Percentiles rank a stretch among this genome's conserved stretches.
Conservation (phyloP, 2,888 invertebrate genomes). For the Creontiades dilutus region DNA sequence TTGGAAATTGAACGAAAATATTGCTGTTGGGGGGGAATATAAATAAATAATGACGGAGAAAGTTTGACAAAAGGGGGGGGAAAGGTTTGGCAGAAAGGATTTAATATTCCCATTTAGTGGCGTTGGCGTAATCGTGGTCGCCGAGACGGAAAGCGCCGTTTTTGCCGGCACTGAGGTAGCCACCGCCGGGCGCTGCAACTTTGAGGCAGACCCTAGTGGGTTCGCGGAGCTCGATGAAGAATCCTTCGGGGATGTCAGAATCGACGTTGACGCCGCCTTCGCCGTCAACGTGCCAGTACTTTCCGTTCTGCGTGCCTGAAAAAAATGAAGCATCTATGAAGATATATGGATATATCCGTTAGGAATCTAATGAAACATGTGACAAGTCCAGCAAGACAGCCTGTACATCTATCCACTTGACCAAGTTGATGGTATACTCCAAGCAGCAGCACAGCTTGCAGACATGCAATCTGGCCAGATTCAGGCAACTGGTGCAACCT, state of each 20-base stretch:
- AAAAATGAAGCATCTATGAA: too few species aligned
- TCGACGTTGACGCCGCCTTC: conserved; percentile 92
- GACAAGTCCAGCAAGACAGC: too few species aligned
- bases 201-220: conserved; percentile 95
- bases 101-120: conserved; percentile 97
- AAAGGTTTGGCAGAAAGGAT: too few species aligned
- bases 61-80: background rate
- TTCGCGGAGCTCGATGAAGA: conserved; percentile 94
- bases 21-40: background rate
- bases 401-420: too few species aligned
- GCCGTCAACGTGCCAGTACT: conserved; percentile 95
- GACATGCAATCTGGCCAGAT: too few species aligned
- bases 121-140: conserved; percentile 86
- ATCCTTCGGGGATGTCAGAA: conserved; percentile 89
- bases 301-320: conserved; percentile 90
- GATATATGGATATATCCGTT: too few species aligned
- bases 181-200: conserved; percentile 81
- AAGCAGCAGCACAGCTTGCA: too few species aligned
- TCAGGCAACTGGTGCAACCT: too few species aligned
- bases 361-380: too few species aligned
- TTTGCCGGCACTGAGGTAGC: conserved; percentile 93
- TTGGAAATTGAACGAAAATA: background rate
- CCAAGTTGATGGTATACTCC: too few species aligned
- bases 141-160: conserved; percentile 94
- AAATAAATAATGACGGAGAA: conserved; percentile 18